phyloP scores from a whole-genome alignment of 2,113 vertebrate genomes.

The Chascanopsetta lugubris region DNA sequence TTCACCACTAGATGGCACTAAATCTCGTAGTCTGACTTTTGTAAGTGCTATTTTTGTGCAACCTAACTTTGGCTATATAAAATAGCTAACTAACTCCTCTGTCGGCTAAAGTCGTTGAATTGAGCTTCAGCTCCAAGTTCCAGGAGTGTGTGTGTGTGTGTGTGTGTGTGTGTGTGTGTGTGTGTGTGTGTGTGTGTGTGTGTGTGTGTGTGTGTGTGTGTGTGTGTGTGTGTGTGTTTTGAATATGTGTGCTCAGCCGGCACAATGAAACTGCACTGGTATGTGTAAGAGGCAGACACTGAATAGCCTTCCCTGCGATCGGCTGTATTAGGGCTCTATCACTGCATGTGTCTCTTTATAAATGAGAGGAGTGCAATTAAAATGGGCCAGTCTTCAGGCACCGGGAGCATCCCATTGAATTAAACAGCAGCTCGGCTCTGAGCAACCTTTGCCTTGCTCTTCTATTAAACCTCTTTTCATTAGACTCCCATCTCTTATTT shows the following conservation, averaged over 20 bases:
- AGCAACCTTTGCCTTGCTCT: constrained; percentile 71
- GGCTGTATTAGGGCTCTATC: constrained; percentile 65
- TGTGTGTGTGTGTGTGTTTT: no score
- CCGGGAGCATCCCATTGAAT: constrained; percentile 68
- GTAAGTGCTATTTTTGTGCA: no score
- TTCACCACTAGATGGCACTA: no score
- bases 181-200: not conserved
- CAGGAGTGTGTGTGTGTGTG: not conserved
- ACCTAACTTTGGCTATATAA: no score
- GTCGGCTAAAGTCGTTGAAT: no score
- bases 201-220: not conserved
- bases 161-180: no score
- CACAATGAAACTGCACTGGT: constrained; percentile 56
- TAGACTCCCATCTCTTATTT: constrained; percentile 73
- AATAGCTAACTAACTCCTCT: no score
- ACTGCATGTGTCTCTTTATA: constrained; percentile 60
- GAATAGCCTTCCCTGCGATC: constrained; percentile 54
- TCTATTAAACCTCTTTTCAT: constrained; percentile 78
- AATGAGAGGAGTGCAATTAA: constrained; percentile 70
- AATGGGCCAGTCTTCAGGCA: constrained; percentile 67
- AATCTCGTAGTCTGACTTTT: no score
- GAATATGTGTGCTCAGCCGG: constrained; percentile 41
- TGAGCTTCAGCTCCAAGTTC: no score
- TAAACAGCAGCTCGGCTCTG: constrained; percentile 69
- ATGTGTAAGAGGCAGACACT: constrained; percentile 43